These are phyloP conservation scores for Plagodis dolabraria DNA, from an alignment of 2,888 invertebrate species.

Conservation along the genomic window DNA sequence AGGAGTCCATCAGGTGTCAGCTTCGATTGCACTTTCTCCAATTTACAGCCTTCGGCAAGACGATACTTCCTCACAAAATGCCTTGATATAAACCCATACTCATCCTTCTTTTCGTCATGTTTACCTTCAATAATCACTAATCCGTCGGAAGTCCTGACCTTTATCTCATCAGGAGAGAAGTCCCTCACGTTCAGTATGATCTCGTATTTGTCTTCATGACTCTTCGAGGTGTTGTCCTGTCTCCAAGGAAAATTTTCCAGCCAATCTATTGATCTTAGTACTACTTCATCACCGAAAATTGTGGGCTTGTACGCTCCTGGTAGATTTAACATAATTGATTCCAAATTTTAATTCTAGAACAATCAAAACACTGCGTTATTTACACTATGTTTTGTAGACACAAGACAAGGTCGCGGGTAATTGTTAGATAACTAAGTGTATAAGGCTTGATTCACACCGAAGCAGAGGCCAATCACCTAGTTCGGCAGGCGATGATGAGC, in stretches of 20 bases:
- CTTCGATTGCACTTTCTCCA: conserved; percentile 57
- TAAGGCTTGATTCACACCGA: no score
- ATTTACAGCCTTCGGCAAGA: conserved; percentile 58
- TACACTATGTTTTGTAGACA: no score
- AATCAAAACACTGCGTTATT: conserved; percentile 4
- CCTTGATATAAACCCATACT: conserved; percentile 61
- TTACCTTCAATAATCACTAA: conserved; percentile 63
- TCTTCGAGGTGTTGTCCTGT: conserved; percentile 54
- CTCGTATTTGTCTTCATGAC: conserved; percentile 58
- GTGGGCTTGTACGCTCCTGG: conserved; percentile 43
- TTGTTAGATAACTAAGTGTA: conserved; percentile 1
- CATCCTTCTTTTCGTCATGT: conserved; percentile 68
- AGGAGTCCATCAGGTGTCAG: conserved; percentile 61
- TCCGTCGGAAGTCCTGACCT: conserved; percentile 55
- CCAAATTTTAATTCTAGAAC: conserved; percentile 22
- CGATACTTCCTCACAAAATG: conserved; percentile 61
- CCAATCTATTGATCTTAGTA: conserved; percentile 70
- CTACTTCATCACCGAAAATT: conserved; percentile 63
- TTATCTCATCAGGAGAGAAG: conserved; percentile 62
- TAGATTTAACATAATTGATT: conserved; percentile 28
- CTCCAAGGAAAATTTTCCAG: conserved; percentile 68
- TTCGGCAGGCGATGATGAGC: no score
- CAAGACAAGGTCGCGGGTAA: conserved; percentile 20
- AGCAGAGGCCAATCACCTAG: no score
- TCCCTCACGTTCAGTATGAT: conserved; percentile 61